phyloP scores from a whole-genome alignment of 2,888 invertebrate genomes.

The Limnephilus lunatus region DNA sequence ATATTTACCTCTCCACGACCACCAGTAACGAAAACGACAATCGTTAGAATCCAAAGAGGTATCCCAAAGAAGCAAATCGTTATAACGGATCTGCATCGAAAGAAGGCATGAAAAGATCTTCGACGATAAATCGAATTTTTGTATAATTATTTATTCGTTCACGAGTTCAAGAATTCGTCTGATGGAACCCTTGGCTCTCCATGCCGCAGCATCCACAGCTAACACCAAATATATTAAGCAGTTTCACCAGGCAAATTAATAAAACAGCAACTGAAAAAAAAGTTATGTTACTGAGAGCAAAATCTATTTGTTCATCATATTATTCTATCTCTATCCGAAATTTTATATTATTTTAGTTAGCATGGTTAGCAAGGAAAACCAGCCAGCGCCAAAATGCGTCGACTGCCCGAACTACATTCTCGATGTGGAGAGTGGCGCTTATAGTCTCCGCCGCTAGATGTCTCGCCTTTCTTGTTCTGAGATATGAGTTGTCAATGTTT shows the following conservation, averaged over 20 bases:
- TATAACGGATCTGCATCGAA: slow-evolving; percentile 74
- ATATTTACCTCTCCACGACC: slow-evolving; percentile 80
- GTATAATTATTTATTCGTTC: no score
- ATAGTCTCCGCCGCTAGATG: slow-evolving; percentile 75
- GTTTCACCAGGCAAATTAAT: slow-evolving; percentile 48
- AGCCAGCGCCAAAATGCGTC: slow-evolving; percentile 81
- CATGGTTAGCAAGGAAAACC: slow-evolving; percentile 77
- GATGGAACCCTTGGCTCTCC: slow-evolving; percentile 70
- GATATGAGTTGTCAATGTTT: no score
- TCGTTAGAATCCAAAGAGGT: slow-evolving; percentile 79
- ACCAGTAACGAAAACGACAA: slow-evolving; percentile 78
- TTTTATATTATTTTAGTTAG: slow-evolving; percentile 47
- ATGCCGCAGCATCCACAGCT: slow-evolving; percentile 73
- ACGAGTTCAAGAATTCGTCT: slow-evolving; percentile 1
- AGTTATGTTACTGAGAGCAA: not conserved
- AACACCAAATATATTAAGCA: slow-evolving; percentile 67
- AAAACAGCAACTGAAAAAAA: slow-evolving; percentile 58
- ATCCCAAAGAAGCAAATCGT: slow-evolving; percentile 79
- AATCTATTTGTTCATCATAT: no score
- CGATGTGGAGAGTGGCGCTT: slow-evolving; percentile 72
- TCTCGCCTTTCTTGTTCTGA: slow-evolving; percentile 72
- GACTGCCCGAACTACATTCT: slow-evolving; percentile 74
- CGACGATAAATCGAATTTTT: not conserved
- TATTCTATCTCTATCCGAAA: no score
- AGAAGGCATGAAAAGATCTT: not conserved